These are phyloP conservation scores for Ascaphus truei DNA, from an alignment of 2,113 vertebrate species.

Conservation along the genomic window DNA sequence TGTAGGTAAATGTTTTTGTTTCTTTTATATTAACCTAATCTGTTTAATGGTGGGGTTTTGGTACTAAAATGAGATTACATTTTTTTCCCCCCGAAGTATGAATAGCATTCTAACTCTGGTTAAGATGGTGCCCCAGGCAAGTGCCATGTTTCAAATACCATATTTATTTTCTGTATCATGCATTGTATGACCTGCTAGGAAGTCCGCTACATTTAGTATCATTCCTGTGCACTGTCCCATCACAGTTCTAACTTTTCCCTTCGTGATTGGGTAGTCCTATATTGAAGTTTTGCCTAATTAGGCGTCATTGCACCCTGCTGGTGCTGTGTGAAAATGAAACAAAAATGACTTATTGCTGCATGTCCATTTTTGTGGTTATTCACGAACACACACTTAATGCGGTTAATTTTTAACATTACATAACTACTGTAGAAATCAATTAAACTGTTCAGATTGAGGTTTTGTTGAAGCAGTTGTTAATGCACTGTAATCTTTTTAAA, in stretches of 20 bases:
- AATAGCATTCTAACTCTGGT: slow-evolving; percentile 59
- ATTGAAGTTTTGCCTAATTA: neutral
- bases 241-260: slow-evolving; percentile 61
- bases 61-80: slow-evolving; percentile 62
- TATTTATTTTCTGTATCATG: slow-evolving; percentile 66
- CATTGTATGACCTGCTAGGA: slow-evolving; percentile 42
- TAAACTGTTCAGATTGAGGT: neutral
- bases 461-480: neutral
- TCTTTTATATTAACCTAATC: slow-evolving; percentile 62
- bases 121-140: slow-evolving; percentile 51
- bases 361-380: neutral
- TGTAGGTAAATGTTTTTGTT: slow-evolving; percentile 17
- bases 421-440: neutral
- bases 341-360: neutral
- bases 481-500: neutral
- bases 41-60: slow-evolving; percentile 69
- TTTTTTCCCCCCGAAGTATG: slow-evolving; percentile 53
- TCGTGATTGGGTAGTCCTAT: slow-evolving; percentile 49
- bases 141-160: slow-evolving; percentile 62
- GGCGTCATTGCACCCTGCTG: neutral
- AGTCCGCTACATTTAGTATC: slow-evolving; percentile 64
- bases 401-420: neutral
- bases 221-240: slow-evolving; percentile 66
- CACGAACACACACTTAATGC: neutral
- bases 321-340: neutral